Percentiles rank a stretch among this genome's conserved stretches.
Conservation (phyloP, 2,113 vertebrate species). For the Stigmatopora argus region DNA sequence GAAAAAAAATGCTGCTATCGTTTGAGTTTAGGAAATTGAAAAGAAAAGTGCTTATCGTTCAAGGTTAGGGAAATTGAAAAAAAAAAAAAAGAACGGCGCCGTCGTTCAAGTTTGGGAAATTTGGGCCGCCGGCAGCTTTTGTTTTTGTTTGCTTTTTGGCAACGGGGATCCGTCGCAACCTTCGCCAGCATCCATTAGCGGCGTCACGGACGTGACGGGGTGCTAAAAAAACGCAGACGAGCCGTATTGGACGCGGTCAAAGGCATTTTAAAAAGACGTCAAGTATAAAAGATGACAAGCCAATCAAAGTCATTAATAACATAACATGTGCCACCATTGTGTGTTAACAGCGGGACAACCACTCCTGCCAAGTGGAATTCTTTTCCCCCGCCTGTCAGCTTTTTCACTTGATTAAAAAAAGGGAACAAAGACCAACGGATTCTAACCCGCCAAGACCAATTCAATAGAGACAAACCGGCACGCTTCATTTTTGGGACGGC, state of each 20-base stretch:
- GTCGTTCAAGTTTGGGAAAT: conserved; percentile 1
- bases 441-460: not conserved
- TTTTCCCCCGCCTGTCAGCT: not conserved
- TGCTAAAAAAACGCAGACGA: conserved; percentile 29
- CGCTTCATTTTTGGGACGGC: not conserved
- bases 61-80: too few species aligned
- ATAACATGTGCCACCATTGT: not conserved
- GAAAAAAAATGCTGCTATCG: too few species aligned
- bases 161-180: not conserved
- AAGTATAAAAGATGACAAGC: not conserved
- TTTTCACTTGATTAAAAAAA: not conserved
- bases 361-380: not conserved
- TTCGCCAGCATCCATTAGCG: conserved; percentile 34
- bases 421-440: not conserved
- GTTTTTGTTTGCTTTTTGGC: not conserved
- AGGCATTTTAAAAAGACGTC: not conserved
- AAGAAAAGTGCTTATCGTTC: too few species aligned
- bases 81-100: not conserved
- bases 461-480: not conserved
- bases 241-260: not conserved
- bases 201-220: conserved; percentile 13
- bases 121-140: conserved; percentile 44
- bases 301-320: conserved; percentile 5
- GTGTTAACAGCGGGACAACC: not conserved
- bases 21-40: too few species aligned